These are phyloP conservation scores for Vesta saturnalis DNA, from an alignment of 2,888 invertebrate genomes.

Conservation along the genomic window DNA sequence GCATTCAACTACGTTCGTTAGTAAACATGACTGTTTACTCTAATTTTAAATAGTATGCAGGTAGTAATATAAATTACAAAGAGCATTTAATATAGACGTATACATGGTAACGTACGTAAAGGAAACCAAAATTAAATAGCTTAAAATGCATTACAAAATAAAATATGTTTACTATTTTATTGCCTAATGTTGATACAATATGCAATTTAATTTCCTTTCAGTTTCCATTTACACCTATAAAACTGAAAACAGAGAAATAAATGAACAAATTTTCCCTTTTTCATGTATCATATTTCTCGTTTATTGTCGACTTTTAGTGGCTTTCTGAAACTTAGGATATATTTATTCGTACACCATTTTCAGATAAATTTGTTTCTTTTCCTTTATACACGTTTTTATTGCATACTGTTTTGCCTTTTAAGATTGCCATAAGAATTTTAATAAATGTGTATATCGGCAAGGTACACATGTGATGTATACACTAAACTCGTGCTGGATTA, in stretches of 20 bases:
- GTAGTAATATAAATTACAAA: not conserved
- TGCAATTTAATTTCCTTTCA: slow-evolving; percentile 41
- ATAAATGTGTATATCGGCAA: not conserved
- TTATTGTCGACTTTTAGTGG: slow-evolving; percentile 42
- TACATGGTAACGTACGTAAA: too few relatives aligned
- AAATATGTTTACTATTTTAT: slow-evolving; percentile 16
- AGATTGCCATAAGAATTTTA: slow-evolving; percentile 11
- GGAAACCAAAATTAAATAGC: slow-evolving; percentile 15
- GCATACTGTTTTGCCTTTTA: slow-evolving; percentile 11
- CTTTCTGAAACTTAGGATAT: slow-evolving; percentile 39
- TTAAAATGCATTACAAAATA: slow-evolving; percentile 21
- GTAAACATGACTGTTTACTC: too few relatives aligned
- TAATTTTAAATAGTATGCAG: too few relatives aligned
- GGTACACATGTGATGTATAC: not conserved
- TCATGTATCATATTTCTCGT: slow-evolving; percentile 42
- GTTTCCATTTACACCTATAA: slow-evolving; percentile 42
- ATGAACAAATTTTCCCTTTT: slow-evolving; percentile 39
- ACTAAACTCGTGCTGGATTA: not conserved
- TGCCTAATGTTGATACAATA: slow-evolving; percentile 34
- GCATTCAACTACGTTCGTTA: too few relatives aligned
- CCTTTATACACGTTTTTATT: slow-evolving; percentile 25
- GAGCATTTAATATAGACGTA: not conserved
- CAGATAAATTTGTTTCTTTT: slow-evolving; percentile 26
- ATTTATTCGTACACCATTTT: slow-evolving; percentile 31
- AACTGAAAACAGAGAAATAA: slow-evolving; percentile 41